phyloP scores from a whole-genome alignment of 2,888 invertebrate genomes.

The Pantelozetes paolii region DNA sequence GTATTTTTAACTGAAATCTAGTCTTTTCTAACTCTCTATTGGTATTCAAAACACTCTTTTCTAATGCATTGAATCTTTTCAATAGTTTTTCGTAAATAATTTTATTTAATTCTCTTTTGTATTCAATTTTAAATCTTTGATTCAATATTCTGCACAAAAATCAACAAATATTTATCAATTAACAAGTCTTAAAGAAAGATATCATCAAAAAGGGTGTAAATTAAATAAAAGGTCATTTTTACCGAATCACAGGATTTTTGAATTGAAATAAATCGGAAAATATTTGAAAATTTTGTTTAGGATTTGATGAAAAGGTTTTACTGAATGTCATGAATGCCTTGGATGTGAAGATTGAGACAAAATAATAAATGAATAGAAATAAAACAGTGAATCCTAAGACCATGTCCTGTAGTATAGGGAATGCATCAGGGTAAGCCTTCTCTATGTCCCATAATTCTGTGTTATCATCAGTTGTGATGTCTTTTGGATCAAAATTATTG shows the following conservation, averaged over 20 bases:
- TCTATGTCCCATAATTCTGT: not conserved
- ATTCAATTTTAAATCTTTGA: not conserved
- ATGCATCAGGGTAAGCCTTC: not conserved
- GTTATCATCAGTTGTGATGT: no score
- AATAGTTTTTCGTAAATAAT: not conserved
- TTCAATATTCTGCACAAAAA: not conserved
- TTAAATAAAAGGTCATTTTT: not conserved
- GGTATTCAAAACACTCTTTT: not conserved
- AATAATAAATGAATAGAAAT: not conserved
- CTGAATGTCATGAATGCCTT: not conserved
- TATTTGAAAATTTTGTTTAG: not conserved
- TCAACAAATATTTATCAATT: not conserved
- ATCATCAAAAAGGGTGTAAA: not conserved
- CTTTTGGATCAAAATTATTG: no score
- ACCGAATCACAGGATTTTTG: constrained; percentile 18
- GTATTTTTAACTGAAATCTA: constrained; percentile 6
- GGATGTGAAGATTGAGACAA: not conserved
- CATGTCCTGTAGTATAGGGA: not conserved
- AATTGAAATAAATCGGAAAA: not conserved
- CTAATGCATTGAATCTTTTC: not conserved
- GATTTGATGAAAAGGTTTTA: not conserved
- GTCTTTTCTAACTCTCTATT: not conserved
- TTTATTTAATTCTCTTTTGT: not conserved
- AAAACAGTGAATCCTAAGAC: not conserved
- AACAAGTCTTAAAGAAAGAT: not conserved